Conservation (phyloP, 2,797 vertebrate genomes). For the Tangara arthus region DNA sequence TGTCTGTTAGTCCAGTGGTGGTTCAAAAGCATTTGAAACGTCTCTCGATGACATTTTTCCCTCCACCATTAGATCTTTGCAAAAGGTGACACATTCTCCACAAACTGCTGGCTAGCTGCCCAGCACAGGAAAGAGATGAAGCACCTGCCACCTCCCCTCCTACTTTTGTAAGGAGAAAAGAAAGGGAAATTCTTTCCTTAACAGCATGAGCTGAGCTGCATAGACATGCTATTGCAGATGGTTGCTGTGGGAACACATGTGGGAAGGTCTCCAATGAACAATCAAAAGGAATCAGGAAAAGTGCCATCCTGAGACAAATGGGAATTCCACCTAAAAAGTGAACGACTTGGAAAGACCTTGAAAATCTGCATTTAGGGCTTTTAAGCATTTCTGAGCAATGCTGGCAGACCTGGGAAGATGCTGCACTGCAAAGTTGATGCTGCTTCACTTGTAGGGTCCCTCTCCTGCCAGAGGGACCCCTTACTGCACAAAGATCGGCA, state of each 20-base stretch:
- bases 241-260: neutral
- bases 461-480: neutral
- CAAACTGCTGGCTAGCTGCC: neutral
- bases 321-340: neutral
- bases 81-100: neutral
- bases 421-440: neutral
- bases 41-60: neutral
- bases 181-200: neutral
- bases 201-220: neutral
- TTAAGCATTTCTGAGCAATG: neutral
- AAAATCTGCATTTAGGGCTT: neutral
- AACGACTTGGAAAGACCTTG: neutral
- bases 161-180: neutral
- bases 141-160: neutral
- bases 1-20: neutral
- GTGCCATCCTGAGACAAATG: neutral
- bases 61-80: neutral
- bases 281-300: neutral
- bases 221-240: accelerated
- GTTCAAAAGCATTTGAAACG: neutral
- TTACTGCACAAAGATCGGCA: neutral
- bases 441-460: neutral
- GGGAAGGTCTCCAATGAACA: neutral
- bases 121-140: neutral
- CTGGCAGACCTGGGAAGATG: neutral